Evolutionary conservation across 2,113 vertebrate genomes (phyloP).

Genomic region (Ictalurus furcatus): DNA sequence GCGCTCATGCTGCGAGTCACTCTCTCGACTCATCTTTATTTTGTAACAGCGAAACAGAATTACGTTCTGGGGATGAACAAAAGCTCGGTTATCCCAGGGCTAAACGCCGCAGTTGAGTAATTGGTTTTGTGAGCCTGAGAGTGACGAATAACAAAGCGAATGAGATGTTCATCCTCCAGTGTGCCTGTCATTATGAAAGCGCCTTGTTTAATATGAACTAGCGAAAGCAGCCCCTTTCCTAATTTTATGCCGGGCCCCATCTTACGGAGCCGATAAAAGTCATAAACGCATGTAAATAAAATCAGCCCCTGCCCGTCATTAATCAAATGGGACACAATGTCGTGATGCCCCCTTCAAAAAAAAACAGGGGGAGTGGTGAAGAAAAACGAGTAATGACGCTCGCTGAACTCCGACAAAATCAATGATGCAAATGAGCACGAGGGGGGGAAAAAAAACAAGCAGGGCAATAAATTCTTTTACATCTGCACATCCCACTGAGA

Average conservation of each 20-base stretch:
- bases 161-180: slow-evolving; percentile 47
- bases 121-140: slow-evolving; percentile 55
- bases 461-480: slow-evolving; percentile 98
- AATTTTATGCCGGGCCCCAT: slow-evolving; percentile 48
- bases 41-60: slow-evolving; percentile 37
- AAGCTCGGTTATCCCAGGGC: slow-evolving; percentile 50
- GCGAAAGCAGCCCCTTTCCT: slow-evolving; percentile 42
- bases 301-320: slow-evolving; percentile 79
- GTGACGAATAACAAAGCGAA: slow-evolving; percentile 58
- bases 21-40: slow-evolving; percentile 48
- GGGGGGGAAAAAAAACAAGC: slow-evolving; percentile 81
- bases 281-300: slow-evolving; percentile 89
- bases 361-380: slow-evolving; percentile 33
- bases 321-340: slow-evolving; percentile 81
- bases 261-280: slow-evolving; percentile 66
- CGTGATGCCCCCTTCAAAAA: slow-evolving; percentile 68
- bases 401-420: slow-evolving; percentile 90
- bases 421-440: slow-evolving; percentile 97
- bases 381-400: slow-evolving; percentile 83
- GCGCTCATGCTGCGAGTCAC: slow-evolving; percentile 32
- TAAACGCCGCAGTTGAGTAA: slow-evolving; percentile 48
- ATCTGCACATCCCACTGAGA: slow-evolving; percentile 88
- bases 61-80: slow-evolving; percentile 22
- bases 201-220: slow-evolving; percentile 59
- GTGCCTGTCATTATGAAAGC: slow-evolving; percentile 54